A percentile compares a stretch with the other conserved stretches of the same genome.
Conservation (phyloP, 2,113 vertebrate genomes). For the Leptosomus discolor region DNA sequence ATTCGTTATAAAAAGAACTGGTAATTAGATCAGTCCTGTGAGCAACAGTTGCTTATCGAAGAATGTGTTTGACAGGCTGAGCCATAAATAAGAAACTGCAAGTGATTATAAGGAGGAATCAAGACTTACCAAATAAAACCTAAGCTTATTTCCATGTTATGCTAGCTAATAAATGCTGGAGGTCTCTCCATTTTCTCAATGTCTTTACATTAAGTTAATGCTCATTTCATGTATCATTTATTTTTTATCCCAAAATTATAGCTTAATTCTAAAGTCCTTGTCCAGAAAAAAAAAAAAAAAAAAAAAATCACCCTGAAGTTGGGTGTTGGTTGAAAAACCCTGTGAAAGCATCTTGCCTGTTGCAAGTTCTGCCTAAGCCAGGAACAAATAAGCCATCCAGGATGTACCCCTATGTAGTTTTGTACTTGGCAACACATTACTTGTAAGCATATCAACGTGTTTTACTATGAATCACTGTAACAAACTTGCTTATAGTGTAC, state of each 20-base stretch:
- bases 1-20: constrained; percentile 45
- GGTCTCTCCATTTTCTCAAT: not conserved
- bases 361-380: not conserved
- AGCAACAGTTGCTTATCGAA: constrained; percentile 50
- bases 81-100: constrained; percentile 43
- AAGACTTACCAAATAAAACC: constrained; percentile 6
- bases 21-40: constrained; percentile 45
- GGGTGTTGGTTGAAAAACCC: not conserved
- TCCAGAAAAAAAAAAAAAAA: not conserved
- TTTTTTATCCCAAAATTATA: not conserved
- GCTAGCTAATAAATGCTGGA: not conserved
- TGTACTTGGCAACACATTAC: not conserved
- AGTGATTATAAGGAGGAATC: constrained; percentile 18
- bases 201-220: not conserved
- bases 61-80: constrained; percentile 45
- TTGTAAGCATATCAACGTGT: not conserved
- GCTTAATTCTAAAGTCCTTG: not conserved
- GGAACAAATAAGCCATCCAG: not conserved
- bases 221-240: not conserved
- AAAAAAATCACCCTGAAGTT: not conserved
- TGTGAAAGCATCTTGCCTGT: not conserved
- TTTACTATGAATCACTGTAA: not conserved
- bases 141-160: not conserved
- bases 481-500: not conserved
- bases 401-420: not conserved